These are phyloP conservation scores for Martes martes DNA, from an alignment of 2,113 vertebrate species.

Conservation along the genomic window DNA sequence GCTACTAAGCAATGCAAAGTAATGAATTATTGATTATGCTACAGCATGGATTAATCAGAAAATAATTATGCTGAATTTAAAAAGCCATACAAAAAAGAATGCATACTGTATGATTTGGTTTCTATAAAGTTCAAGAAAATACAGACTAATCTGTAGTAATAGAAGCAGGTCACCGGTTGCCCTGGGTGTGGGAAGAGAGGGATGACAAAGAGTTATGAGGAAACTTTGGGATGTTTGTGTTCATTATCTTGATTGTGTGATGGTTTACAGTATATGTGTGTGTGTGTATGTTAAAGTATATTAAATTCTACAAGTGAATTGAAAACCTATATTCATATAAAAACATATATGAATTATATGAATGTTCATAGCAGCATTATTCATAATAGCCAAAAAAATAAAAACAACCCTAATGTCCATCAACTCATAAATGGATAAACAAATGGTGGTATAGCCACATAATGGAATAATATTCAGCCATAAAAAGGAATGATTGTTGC, in stretches of 20 bases:
- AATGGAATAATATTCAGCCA: not conserved
- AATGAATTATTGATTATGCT: not conserved
- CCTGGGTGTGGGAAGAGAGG: not conserved
- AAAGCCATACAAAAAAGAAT: not conserved
- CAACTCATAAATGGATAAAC: not conserved
- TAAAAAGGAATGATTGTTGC: not conserved
- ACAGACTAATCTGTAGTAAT: not conserved
- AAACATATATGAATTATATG: not conserved
- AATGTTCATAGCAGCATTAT: not conserved
- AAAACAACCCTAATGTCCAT: not conserved
- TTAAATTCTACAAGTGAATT: not conserved
- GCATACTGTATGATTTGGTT: not conserved
- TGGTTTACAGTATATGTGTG: not conserved
- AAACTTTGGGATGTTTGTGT: not conserved
- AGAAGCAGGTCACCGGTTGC: not conserved
- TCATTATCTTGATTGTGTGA: not conserved
- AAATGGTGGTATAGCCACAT: not conserved
- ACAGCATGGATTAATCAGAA: not conserved
- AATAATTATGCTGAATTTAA: constrained; percentile 21
- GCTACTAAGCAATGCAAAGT: not conserved
- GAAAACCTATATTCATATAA: not conserved
- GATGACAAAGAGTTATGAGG: not conserved
- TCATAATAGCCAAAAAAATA: not conserved
- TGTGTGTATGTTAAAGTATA: not conserved
- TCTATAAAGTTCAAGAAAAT: constrained; percentile 16